Base-by-base conservation (phyloP, 2,797 vertebrate genomes). In the Amniataba percoides region DNA sequence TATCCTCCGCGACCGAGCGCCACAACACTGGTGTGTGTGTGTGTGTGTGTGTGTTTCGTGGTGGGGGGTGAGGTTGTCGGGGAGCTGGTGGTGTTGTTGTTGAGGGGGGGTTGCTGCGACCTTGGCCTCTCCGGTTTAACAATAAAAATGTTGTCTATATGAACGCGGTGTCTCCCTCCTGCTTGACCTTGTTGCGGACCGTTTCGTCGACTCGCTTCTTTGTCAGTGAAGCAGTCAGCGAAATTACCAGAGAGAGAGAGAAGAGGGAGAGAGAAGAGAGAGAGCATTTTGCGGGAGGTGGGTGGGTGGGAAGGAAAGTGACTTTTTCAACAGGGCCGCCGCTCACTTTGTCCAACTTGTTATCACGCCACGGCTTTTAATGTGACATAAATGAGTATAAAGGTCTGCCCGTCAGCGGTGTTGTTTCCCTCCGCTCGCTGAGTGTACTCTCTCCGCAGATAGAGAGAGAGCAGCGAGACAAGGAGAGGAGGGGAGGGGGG, bases 121-220 rank as follows among this genome's bases (percentile, higher is more conserved):
- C 91, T 92, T 89, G 91, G 75, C 65, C 85, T 34, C 39, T 27
- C 39, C 65, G 57, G 60, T 87, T n/a, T 56, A 78, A 88, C 83
- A 86, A 87, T 88, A 3, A 68, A 82, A 73, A 81, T 58, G 31
- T 49, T 64, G 59, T 23, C 9, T 72, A 34, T 46, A 62, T 82
- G 49, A 68, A 61, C 1, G 72, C 51, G 59, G 59, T 73, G 81
- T 76, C 34, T 58, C 77, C 46, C 61, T 52, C 40, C 18, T 34
- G 82, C 68, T 84, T 95, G 95, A 95, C 94, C 95, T 95, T 95
- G 93, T 93, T 95, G 87, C 85, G 87, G 87, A 85, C 82, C 92
- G 84, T 77, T 90, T 83, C 63, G 85, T 79, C 82, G 84, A 84
- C 74, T 90, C 89, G 86, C 80, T 89, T 91, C 91, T 93, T 94